Conservation (phyloP, 2,888 invertebrate species). For the Andrena minutula region DNA sequence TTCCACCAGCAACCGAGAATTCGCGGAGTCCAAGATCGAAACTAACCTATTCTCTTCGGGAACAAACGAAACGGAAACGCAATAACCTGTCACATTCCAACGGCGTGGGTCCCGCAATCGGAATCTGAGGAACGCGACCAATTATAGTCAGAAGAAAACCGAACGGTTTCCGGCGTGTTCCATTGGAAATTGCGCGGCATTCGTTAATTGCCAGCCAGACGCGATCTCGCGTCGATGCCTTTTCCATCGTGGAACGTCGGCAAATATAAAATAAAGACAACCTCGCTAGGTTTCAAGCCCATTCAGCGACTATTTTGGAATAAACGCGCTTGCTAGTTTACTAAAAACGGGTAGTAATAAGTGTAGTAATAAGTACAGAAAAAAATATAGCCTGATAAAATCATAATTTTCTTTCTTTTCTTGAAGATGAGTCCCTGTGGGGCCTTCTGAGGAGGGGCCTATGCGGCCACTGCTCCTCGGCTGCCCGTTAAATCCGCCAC, state of each 20-base stretch:
- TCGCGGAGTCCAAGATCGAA: neutral
- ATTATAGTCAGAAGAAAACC: slow-evolving; percentile 52
- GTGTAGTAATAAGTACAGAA: too few relatives aligned
- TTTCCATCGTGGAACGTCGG: slow-evolving; percentile 1
- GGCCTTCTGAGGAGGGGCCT: too few relatives aligned
- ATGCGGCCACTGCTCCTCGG: too few relatives aligned
- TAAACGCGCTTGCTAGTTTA: too few relatives aligned
- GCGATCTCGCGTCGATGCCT: slow-evolving; percentile 34
- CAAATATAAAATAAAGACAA: slow-evolving; percentile 28
- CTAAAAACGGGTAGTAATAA: too few relatives aligned
- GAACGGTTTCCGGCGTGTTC: slow-evolving; percentile 46
- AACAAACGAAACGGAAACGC: slow-evolving; percentile 36
- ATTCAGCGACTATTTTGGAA: too few relatives aligned
- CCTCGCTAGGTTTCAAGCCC: neutral
- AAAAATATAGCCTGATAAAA: too few relatives aligned
- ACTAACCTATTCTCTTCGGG: slow-evolving; percentile 8
- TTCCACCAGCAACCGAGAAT: neutral
- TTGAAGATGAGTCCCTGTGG: too few relatives aligned
- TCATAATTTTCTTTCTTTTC: too few relatives aligned
- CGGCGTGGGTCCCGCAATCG: slow-evolving; percentile 2
- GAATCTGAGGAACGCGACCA: slow-evolving; percentile 27
- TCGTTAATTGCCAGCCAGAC: slow-evolving; percentile 34
- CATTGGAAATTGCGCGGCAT: slow-evolving; percentile 53
- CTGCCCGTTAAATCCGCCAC: too few relatives aligned
- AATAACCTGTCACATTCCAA: slow-evolving; percentile 43